phyloP scores from a whole-genome alignment of 2,888 invertebrate genomes.

The Drosophila testacea region DNA sequence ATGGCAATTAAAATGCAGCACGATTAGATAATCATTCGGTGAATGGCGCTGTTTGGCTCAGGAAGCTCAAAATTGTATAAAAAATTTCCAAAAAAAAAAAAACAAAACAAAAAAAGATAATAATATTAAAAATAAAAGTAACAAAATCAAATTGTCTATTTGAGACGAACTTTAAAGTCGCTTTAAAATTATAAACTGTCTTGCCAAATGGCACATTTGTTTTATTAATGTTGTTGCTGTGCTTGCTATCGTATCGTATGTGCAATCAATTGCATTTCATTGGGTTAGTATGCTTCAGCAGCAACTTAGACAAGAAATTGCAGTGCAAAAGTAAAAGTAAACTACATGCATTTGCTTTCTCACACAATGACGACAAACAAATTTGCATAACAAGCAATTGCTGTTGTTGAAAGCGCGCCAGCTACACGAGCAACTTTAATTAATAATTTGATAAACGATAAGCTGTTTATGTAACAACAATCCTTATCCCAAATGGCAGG shows the following conservation, averaged over 20 bases:
- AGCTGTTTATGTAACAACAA: constrained; percentile 41
- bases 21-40: constrained; percentile 61
- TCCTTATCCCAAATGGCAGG: constrained; percentile 39
- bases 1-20: constrained; percentile 51
- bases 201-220: constrained; percentile 28
- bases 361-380: constrained; percentile 18
- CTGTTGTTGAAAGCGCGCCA: constrained; percentile 1
- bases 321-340: constrained; percentile 71
- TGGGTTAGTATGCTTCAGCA: constrained; percentile 57
- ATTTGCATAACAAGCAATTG: constrained; percentile 66
- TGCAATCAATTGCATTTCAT: constrained; percentile 45
- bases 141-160: constrained; percentile 34
- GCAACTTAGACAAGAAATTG: constrained; percentile 28
- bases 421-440: constrained; percentile 40
- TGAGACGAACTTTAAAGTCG: constrained; percentile 34
- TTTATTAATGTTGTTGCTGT: constrained; percentile 1
- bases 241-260: constrained; percentile 1
- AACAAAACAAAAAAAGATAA: not conserved
- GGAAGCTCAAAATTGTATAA: constrained; percentile 42
- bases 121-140: not conserved
- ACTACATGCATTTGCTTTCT: constrained; percentile 67
- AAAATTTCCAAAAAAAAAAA: constrained; percentile 21
- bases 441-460: constrained; percentile 50
- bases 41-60: constrained; percentile 44
- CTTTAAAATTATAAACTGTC: constrained; percentile 10